Evolutionary conservation across 2,113 vertebrate species (phyloP), one percentile per base, ranked within the genome.

Genomic region (Syrrhaptes paradoxus): DNA sequence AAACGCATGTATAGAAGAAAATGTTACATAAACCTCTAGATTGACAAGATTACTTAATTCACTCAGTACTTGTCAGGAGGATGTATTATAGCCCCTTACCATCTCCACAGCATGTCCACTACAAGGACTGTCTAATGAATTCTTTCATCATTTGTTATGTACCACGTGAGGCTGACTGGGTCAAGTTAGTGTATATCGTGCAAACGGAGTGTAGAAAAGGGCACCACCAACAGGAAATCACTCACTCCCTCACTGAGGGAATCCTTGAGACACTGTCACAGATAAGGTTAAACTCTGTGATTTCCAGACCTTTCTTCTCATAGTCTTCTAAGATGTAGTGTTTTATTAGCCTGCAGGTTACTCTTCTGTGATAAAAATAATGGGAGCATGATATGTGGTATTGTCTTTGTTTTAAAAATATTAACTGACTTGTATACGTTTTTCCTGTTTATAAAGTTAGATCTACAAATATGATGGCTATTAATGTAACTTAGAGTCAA

Each of bases 141-240:
- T 76, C 0, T 1, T 25, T 1, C 4, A 6, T n/a, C 7, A 7
- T 43, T 41, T 85, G 13, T 65, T 71, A 11, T 7, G 21, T 11
- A 49, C 25, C 7, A 10, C 0, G 0, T 49, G 74, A 28, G 46
- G 79, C 34, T 38, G 51, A 8, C 10, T 59, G 68, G 46, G 31
- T 58, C 34, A 3, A 14, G 36, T 67, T 51, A 29, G 32, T 36
- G 7, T 16, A 0, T 49, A 1, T 61, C 45, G 61, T 65, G 55
- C 41, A 76, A n/a, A 20, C 15, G 14, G n/a, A 61, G 26, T 7
- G 17, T 19, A 14, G 54, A 20, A 72, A 61, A 38, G 16, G 45
- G 18, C 43, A 65, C 20, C 34, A 11, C 55, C 8, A 9, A 16
- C 2, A 43, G 26, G 34, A 79, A 41, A 34, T 79, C 1, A 1